phyloP scores from a whole-genome alignment of 2,797 vertebrate genomes.

The Zonotrichia albicollis region DNA sequence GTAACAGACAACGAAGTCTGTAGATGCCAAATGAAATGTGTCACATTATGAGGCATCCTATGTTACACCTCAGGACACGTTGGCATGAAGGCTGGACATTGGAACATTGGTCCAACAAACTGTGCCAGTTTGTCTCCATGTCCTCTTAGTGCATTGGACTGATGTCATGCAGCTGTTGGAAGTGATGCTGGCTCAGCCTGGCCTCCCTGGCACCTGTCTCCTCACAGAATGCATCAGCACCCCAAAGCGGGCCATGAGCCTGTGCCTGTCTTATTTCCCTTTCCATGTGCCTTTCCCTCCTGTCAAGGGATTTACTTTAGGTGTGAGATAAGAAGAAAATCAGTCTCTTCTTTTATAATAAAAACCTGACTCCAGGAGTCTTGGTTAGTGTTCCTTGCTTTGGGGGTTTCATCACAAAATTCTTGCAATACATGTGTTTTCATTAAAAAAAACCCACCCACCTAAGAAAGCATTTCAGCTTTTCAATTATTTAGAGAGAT shows the following conservation, averaged over 20 bases:
- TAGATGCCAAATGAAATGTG: not conserved
- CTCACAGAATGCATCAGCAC: not conserved
- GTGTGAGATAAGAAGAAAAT: not conserved
- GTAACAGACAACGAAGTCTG: not conserved
- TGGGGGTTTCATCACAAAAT: not conserved
- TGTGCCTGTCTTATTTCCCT: not conserved
- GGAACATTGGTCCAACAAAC: not conserved
- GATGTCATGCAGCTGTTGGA: not conserved
- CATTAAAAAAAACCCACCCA: not conserved
- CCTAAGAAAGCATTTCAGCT: not conserved
- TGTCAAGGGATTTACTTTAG: not conserved
- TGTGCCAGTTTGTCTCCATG: rapidly evolving
- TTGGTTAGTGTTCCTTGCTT: not conserved
- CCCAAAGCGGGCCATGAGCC: not conserved
- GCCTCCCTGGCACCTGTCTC: not conserved
- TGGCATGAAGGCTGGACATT: not conserved
- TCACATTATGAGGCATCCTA: not conserved
- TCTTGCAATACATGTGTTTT: not conserved
- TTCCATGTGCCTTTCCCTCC: not conserved
- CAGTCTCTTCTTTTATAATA: not conserved
- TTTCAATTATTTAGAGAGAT: conserved; percentile 12
- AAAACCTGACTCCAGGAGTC: not conserved
- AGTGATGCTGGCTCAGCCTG: not conserved
- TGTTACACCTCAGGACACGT: not conserved
- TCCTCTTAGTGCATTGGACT: not conserved